Base-by-base conservation (phyloP, 2,113 vertebrate genomes). In the Plecotus auritus region DNA sequence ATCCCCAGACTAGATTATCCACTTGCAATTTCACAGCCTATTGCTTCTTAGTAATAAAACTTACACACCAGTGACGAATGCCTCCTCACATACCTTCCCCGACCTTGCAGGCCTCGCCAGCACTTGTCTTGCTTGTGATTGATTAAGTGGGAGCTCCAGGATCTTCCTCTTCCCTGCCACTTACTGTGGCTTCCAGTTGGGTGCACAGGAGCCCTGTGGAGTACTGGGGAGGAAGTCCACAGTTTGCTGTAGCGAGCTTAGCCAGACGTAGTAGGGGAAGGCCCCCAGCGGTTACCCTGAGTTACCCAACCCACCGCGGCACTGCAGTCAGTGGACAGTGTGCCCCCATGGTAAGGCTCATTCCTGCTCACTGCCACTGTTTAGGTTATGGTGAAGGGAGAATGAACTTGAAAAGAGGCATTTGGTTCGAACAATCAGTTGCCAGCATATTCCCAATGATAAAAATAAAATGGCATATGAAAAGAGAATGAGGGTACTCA, bases 371-470 rank as follows among this genome's bases (percentile, higher is more conserved):
- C 37, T 67, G 13, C 32, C 70, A 23, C 22, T 45, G 17, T 37
- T 22, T 66, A 74, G 70, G 20, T 47, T 69, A 2, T 26, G 51
- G 40, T 74, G 23, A 76, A 93, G 42, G 30, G 70, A 94, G 69
- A 9, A 4, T 74, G 8, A 74, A 81, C 45, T 51, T 89, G 87
- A 69, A 54, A 96, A 94, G 73, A 30, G 13, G 49, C 26, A 69
- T 80, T 88, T 23, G 28, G 23, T 87, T 95, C 35, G 66, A 87
- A n/a, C 73, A 77, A 13, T 83, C 66, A 64, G n/a, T 88, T 92
- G 59, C 95, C 92, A 86, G 18, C 51, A 45, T 84, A 85, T 30
- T 91, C 42, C 90, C 20, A 85, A 11, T 49, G 90, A 88, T 93
- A 14, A 32, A 66, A 66, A 74, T 85, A 86, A 94, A 85, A 77